Conservation (phyloP, 2,888 invertebrate species). For the Clostera curtula region DNA sequence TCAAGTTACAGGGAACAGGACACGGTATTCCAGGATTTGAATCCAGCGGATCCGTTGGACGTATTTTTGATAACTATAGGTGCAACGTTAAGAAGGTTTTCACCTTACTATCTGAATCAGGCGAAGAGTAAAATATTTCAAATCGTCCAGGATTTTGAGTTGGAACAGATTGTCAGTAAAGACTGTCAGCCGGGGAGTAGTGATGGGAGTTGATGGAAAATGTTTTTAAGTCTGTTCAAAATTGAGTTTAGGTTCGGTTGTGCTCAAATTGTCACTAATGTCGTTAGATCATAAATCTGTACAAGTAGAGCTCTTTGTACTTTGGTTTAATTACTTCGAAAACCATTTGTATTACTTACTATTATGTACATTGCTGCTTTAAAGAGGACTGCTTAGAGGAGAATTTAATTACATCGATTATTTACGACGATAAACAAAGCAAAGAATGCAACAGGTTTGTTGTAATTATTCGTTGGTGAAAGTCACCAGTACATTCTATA, state of each 20-base stretch:
- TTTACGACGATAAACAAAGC: too few relatives aligned
- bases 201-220: conserved; percentile 24
- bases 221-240: conserved; percentile 11
- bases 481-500: too few relatives aligned
- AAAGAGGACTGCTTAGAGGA: too few relatives aligned
- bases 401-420: too few relatives aligned
- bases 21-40: conserved; percentile 33
- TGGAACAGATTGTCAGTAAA: conserved; percentile 51
- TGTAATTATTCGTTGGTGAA: too few relatives aligned
- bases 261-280: conserved; percentile 8
- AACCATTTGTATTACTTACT: too few relatives aligned
- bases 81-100: conserved; percentile 48
- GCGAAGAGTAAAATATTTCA: conserved; percentile 65
- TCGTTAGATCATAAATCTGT: too few relatives aligned
- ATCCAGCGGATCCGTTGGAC: conserved; percentile 47
- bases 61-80: conserved; percentile 58
- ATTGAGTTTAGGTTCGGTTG: conserved; percentile 8
- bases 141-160: conserved; percentile 61
- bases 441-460: too few relatives aligned
- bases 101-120: conserved; percentile 56
- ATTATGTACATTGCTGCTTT: too few relatives aligned
- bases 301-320: too few relatives aligned
- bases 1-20: conserved; percentile 14
- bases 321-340: too few relatives aligned
- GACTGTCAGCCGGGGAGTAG: conserved; percentile 28